A percentile compares a stretch with the other conserved stretches of the same genome.
Evolutionary conservation across 35 echinoderm and acorn worm species (phyloP).

Genomic region (Heliocidaris erythrogramma): DNA sequence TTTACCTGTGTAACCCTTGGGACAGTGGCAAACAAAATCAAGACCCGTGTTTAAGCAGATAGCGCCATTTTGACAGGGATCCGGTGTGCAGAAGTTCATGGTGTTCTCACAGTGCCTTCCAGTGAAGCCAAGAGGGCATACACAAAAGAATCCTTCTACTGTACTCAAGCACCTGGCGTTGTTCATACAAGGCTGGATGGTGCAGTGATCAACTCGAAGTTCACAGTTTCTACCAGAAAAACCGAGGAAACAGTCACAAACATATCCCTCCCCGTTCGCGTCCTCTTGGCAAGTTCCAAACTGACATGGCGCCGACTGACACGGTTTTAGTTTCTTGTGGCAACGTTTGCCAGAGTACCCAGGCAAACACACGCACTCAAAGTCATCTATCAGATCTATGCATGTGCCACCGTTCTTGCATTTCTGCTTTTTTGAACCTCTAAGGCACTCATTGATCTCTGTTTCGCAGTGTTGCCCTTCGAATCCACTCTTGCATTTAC

Average conservation of each 20-base stretch:
- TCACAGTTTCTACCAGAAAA: conserved; percentile 76
- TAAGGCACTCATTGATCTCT: conserved; percentile 75
- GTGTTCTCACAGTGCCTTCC: conserved; percentile 71
- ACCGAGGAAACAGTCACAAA: conserved; percentile 72
- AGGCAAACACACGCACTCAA: conserved; percentile 65
- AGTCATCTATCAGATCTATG: conserved; percentile 70
- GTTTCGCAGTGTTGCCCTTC: conserved; percentile 69
- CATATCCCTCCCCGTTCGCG: conserved; percentile 38
- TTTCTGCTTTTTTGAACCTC: conserved; percentile 50
- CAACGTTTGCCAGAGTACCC: conserved; percentile 85
- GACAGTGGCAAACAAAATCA: conserved; percentile 72
- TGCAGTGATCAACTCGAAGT: conserved; percentile 66
- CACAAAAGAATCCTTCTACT: conserved; percentile 57
- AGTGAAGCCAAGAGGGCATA: conserved; percentile 62
- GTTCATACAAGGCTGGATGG: conserved; percentile 73
- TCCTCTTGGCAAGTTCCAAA: conserved; percentile 72
- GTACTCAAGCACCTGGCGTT: conserved; percentile 71
- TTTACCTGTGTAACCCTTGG: conserved; percentile 62
- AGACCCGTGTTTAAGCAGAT: conserved; percentile 65
- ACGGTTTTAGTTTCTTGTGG: conserved; percentile 78
- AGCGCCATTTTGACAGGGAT: conserved; percentile 74
- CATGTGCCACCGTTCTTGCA: conserved; percentile 94
- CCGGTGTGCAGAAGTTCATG: conserved; percentile 61
- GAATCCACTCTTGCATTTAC: conserved; percentile 70
- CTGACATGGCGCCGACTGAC: conserved; percentile 76